These are phyloP conservation scores for Pseudolaguvia tuberculata DNA, from an alignment of 2,113 vertebrate genomes.

Conservation along the genomic window DNA sequence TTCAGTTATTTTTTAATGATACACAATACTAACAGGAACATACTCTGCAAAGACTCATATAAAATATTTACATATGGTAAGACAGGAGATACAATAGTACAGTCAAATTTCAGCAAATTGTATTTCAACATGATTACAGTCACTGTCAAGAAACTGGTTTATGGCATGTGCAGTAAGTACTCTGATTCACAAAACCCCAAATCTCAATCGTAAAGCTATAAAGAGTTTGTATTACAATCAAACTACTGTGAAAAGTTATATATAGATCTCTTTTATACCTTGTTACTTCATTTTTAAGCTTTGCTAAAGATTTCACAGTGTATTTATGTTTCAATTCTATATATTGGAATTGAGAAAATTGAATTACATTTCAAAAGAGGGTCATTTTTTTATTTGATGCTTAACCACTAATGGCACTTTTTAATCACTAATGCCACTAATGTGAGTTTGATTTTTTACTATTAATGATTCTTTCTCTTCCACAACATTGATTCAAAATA, in stretches of 20 bases:
- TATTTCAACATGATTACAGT: constrained; percentile 55
- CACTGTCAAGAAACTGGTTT: constrained; percentile 55
- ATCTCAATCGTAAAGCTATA: constrained; percentile 15
- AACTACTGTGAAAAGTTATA: constrained; percentile 6
- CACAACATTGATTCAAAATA: constrained; percentile 21
- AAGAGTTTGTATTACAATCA: constrained; percentile 23
- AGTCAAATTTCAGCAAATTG: constrained; percentile 39
- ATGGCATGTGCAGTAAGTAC: constrained; percentile 49
- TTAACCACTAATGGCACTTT: background rate
- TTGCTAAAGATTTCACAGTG: constrained; percentile 10
- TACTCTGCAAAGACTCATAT: constrained; percentile 72
- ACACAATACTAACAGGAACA: constrained; percentile 69
- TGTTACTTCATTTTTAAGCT: background rate
- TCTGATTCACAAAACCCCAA: background rate
- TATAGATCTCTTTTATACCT: background rate
- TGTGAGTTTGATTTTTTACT: background rate
- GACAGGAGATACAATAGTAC: no score
- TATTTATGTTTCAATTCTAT: constrained; percentile 1
- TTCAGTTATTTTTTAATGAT: constrained; percentile 60
- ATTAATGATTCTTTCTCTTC: background rate
- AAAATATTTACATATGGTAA: constrained; percentile 61
- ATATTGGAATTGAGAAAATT: background rate
- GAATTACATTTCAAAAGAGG: background rate
- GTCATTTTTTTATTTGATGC: background rate
- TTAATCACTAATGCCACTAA: background rate